Base-by-base conservation (phyloP, 2,797 vertebrate genomes). In the Geotrypetes seraphini region DNA sequence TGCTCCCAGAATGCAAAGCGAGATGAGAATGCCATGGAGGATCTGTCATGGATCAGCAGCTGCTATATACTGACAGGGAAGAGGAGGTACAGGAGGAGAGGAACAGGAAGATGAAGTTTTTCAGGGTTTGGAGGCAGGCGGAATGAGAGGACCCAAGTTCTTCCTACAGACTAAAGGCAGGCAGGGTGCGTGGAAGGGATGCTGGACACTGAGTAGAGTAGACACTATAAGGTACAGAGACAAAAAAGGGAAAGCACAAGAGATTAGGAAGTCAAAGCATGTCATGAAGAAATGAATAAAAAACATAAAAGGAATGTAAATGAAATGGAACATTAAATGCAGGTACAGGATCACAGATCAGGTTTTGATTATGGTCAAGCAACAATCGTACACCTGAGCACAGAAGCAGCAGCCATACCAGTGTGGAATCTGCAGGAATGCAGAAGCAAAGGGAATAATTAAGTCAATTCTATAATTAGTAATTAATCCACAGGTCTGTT, bases 1-100 rank as follows among this genome's bases (percentile, higher is more conserved):
- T 95, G 79, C 69, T 98, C 92, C 95, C 95, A 98, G 89, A 98
- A 97, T 19, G 92, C 95, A 75, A 97, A 98, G 61, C 89, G 86
- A 47, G 94, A 96, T 41, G 95, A 98, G 62, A 98, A 98, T 34
- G 95, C 94, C 92, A 98, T 97, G 78, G 60, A 43, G 55, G 63
- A 59, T 39, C 66, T 75, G 58, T 86, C 83, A 86, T 87, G 80
- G 73, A 61, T 68, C 40, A 59, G 60, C 55, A 46, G 33, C 14
- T 61, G 57, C 69, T 60, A 56, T 60, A 56, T 69, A 67, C 71
- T 50, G 47, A 67, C 73, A 71, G 60, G 42, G 43, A 35, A 57
- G 42, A 52, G 58, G 22, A 71, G 55, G 63, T n/a, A n/a, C n/a
- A 64, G 56, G 40, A 14, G 47, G 55, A 46, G 56, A 24, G 69